Base-by-base conservation (phyloP, 2,888 invertebrate species). In the Teleogryllus oceanicus region DNA sequence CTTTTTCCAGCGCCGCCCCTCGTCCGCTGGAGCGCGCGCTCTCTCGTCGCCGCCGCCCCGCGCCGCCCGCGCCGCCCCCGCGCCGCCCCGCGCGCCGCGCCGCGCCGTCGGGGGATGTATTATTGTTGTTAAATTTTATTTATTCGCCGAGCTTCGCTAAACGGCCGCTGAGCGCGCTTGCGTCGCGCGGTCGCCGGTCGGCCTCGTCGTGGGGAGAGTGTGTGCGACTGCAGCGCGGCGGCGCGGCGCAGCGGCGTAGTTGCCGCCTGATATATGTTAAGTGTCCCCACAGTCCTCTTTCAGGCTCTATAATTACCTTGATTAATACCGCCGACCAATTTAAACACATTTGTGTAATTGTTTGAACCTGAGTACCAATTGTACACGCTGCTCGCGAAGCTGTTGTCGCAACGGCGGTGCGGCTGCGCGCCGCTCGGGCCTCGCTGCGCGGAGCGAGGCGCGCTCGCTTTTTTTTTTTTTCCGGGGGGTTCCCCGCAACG, bases 291-390 rank as follows among this genome's bases (percentile, higher is more conserved):
- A 62, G 62, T 62, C 62, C 62, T 62, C 62, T 62, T 62, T 62
- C 62, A 62, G 62, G 62, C 62, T 62, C 62, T 62, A 62, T 77
- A 77, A 77, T 77, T 77, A 77, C 77, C 77, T 77, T 77, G 77
- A 77, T 77, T 77, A 77, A 77, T 77, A 77, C 77, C 49, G 24
- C 49, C 24, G 24, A 77, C 77, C 77, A 77, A 77, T 77, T 77
- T 77, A 77, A 77, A 77, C 77, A 49, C 77, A 77, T 77, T 77
- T 77, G 77, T 77, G 77, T 77, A 77, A 77, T 77, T 77, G 77
- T 77, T 77, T 77, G 77, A 77, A 77, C 77, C 77, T 77, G 77
- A 77, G 77, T 49, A 77, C 77, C 77, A 77, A 77, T 49, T 77
- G 77, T 49, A 49, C 50, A 77, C 77, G n/a, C 49, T 21, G 50